These are phyloP conservation scores for Acropora yongei DNA, from an alignment of 64 coral and sea anemone genomes.

Conservation along the genomic window DNA sequence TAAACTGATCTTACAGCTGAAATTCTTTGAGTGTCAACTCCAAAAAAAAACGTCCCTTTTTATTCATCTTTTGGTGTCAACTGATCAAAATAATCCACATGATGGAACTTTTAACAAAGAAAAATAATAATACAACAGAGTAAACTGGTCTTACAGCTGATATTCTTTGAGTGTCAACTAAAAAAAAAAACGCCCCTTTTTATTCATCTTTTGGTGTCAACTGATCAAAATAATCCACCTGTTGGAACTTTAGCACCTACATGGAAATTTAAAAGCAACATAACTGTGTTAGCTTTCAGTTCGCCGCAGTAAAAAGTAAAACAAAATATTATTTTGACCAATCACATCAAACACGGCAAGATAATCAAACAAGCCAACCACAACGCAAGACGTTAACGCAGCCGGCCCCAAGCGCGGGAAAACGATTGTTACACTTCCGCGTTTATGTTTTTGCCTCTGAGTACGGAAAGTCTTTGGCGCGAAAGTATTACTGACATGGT, in stretches of 20 bases:
- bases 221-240: conserved; percentile 69
- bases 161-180: background rate
- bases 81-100: conserved; percentile 11
- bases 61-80: background rate
- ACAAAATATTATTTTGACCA: background rate
- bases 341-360: too few species aligned
- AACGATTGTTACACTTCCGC: too few species aligned
- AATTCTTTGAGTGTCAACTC: background rate
- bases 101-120: conserved; percentile 64
- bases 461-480: too few species aligned
- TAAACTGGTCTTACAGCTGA: background rate
- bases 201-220: background rate
- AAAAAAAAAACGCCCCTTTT: background rate
- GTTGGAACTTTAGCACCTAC: conserved; percentile 87
- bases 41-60: background rate
- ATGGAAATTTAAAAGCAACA: background rate
- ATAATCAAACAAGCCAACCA: too few species aligned
- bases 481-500: too few species aligned
- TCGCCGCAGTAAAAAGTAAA: too few species aligned
- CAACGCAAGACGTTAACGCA: too few species aligned
- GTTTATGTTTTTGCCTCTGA: too few species aligned
- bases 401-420: too few species aligned
- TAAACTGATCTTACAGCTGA: background rate
- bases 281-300: background rate
- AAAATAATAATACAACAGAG: background rate